Evolutionary conservation across 2,888 invertebrate species (phyloP), one percentile per base, ranked within the genome.

Genomic region (Eurytoma adleriae): DNA sequence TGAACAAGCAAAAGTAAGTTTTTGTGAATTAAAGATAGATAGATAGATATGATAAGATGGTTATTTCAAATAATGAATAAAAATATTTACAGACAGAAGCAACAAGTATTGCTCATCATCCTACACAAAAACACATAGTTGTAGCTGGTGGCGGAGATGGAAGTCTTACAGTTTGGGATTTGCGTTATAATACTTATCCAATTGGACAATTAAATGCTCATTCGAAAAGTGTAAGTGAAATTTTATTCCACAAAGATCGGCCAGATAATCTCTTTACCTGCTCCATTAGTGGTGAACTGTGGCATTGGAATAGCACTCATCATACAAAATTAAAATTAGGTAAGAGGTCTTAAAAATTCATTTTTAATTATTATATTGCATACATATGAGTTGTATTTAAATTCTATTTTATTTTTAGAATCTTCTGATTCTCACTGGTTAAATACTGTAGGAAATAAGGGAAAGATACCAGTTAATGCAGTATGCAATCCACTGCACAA

Each of bases 111-210:
- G 93, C 95, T 20, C 94, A 94, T 85, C 97, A 98, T 91, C 98
- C 98, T 0, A 96, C 96, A 14, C 97, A 98, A 87, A 94, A 95
- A 0, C 97, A 98, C 88, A 94, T 98, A 52, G 92, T 95, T 18
- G 92, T 97, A 0, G 96, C 96, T 1, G 98, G 98, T 50, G 95
- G 95, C 80, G 96, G 97, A 86, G 96, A 97, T 83, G 98, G 98
- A 0, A 94, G 96, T 0, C 91, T 98, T 48, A 96, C 96, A 0
- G 94, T 97, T 1, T 98, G 98, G 97, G 98, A 98, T 91, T 91
- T 98, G 83, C 92, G 98, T 30, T 95, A 96, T 86, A 95, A 96
- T 79, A 94, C 94, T 3, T 96, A 94, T 88, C 97, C 98, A 0
- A 94, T 96, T 14, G 96, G 96, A 0, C 92, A 96, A 83, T 91